Evolutionary conservation across 2,113 vertebrate species (phyloP), one percentile per base, ranked within the genome.

Genomic region (Calyptomena viridis): DNA sequence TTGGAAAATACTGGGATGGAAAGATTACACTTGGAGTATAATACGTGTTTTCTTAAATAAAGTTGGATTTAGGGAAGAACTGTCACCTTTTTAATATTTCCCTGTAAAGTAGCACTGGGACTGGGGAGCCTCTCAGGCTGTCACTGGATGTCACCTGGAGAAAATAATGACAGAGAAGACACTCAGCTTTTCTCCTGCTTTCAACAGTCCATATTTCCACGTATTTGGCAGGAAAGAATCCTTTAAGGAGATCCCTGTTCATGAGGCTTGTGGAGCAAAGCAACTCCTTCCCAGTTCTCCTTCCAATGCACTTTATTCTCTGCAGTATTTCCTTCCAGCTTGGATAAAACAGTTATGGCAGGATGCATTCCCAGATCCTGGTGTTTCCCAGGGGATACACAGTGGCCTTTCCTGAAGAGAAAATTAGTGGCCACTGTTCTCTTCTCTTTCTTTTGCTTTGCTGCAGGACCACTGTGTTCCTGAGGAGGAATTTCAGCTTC

Each of bases 311-410:
- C 28, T 59, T 67, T 33, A 39, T 8, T 40, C 42, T 52, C 58
- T 4, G 1, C 55, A 66, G 0, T 5, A 7, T 64, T 49, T 81
- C 47, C 52, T 27, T 35, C 12, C 14, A 30, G 8, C 9, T 5
- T 0, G 20, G 3, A 1, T 9, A 39, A 31, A 60, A 35, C 2
- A 72, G 12, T 25, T 14, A 39, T 4, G 18, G 19, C 11, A n/a
- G 5, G 19, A 80, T n/a, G 44, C 63, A 33, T 5, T 73, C 63
- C 39, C 50, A 40, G 31, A 27, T 16, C 20, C n/a, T 31, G 33
- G 5, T 6, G 44, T 9, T 69, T 52, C 58, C 23, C 30, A 3
- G 47, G n/a, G 2, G 35, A 39, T 6, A 6, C 3, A 21, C 4
- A 72, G 52, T 11, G 37, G 24, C 25, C 76, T 63, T 63, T 53